phyloP scores from a whole-genome alignment of 2,888 invertebrate genomes.

The Conops quadrifasciatus region DNA sequence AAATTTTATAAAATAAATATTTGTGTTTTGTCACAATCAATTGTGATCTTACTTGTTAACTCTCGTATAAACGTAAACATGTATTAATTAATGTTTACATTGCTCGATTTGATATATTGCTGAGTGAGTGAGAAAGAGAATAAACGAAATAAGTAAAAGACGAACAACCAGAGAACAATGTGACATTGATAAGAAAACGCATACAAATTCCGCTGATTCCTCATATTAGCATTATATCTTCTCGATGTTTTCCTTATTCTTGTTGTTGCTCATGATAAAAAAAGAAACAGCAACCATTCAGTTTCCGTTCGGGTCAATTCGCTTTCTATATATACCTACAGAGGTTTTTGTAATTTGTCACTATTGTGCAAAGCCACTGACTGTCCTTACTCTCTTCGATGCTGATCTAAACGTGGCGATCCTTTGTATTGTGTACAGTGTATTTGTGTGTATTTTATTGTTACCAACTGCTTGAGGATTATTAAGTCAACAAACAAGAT shows the following conservation, averaged over 20 bases:
- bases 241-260: background rate
- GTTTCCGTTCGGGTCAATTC: conserved; percentile 36
- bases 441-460: background rate
- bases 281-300: conserved; percentile 23
- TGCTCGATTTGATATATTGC: too few species aligned
- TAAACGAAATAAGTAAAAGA: background rate
- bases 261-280: conserved; percentile 22
- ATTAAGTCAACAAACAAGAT: background rate
- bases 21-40: too few species aligned
- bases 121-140: too few species aligned
- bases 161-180: background rate
- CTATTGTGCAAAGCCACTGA: too few species aligned
- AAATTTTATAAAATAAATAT: too few species aligned
- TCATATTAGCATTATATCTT: background rate
- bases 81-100: background rate
- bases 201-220: background rate
- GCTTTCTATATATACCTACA: background rate
- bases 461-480: background rate
- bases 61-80: background rate
- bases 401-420: background rate
- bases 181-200: conserved; percentile 2
- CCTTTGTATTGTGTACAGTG: background rate
- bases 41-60: too few species aligned
- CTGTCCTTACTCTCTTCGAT: background rate
- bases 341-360: too few species aligned